Evolutionary conservation across 2,888 invertebrate genomes (phyloP).

Genomic region (Erebia aethiops): DNA sequence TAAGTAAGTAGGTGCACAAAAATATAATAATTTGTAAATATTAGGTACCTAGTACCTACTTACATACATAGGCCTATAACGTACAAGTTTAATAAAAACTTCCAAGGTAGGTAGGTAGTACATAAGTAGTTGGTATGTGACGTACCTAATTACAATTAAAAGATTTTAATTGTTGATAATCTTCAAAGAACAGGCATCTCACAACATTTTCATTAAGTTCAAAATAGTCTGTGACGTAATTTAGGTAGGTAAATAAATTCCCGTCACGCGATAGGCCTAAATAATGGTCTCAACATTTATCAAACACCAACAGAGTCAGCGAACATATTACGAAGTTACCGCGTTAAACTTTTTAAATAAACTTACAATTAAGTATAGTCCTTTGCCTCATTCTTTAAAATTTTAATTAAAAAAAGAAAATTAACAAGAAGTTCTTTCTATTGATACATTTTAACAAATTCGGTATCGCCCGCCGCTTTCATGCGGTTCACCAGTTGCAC

Average conservation of each 20-base stretch:
- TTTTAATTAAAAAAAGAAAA: constrained; percentile 30
- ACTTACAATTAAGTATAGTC: background rate
- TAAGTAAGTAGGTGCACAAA: no score
- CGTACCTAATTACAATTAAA: background rate
- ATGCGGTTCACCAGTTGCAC: constrained; percentile 76
- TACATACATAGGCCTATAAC: no score
- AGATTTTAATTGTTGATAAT: constrained; percentile 2
- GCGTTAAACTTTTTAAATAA: background rate
- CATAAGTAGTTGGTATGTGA: background rate
- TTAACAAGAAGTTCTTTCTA: constrained; percentile 56
- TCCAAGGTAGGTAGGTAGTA: no score
- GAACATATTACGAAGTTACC: background rate
- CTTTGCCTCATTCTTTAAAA: constrained; percentile 8
- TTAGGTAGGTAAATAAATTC: constrained; percentile 36
- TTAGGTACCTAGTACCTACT: no score
- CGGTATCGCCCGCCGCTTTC: constrained; percentile 71
- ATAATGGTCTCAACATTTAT: constrained; percentile 12
- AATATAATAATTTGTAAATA: no score
- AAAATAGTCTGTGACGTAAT: constrained; percentile 10
- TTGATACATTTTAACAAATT: constrained; percentile 73
- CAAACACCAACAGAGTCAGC: no score
- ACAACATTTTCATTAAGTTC: background rate
- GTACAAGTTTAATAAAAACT: no score
- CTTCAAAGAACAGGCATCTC: background rate
- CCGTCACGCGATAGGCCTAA: constrained; percentile 36